Conservation (phyloP, 2,888 invertebrate genomes). For the Empis stercorea region DNA sequence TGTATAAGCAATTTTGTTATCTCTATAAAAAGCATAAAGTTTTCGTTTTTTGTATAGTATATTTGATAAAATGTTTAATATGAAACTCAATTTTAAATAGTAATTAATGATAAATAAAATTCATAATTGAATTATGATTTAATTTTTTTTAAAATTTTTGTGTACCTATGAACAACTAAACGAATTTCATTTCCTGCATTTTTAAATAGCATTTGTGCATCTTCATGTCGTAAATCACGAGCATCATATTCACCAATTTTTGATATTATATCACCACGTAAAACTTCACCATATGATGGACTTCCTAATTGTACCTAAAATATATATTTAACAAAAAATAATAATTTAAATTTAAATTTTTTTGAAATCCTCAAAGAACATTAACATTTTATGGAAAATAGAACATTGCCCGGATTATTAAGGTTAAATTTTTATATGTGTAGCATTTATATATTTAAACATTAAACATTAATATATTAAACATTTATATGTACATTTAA, state of each 20-base stretch:
- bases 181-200: constrained; percentile 67
- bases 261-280: constrained; percentile 80
- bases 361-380: background rate
- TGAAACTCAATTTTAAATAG: too few relatives aligned
- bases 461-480: too few relatives aligned
- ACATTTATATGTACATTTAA: too few relatives aligned
- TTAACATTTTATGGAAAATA: too few relatives aligned
- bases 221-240: constrained; percentile 74
- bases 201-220: constrained; percentile 78
- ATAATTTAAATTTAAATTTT: background rate
- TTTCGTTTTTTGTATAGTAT: background rate
- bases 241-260: constrained; percentile 85
- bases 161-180: constrained; percentile 71
- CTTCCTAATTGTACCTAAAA: constrained; percentile 76
- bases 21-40: constrained; percentile 19
- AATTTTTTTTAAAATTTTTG: too few relatives aligned
- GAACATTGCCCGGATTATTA: too few relatives aligned
- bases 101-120: too few relatives aligned
- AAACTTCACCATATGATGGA: constrained; percentile 71
- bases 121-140: too few relatives aligned
- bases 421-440: too few relatives aligned
- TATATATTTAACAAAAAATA: background rate
- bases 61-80: background rate
- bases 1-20: constrained; percentile 34
- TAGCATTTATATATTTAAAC: too few relatives aligned